These are phyloP conservation scores for Simalia tracyae DNA, from an alignment of 2,797 vertebrate genomes.

Conservation along the genomic window DNA sequence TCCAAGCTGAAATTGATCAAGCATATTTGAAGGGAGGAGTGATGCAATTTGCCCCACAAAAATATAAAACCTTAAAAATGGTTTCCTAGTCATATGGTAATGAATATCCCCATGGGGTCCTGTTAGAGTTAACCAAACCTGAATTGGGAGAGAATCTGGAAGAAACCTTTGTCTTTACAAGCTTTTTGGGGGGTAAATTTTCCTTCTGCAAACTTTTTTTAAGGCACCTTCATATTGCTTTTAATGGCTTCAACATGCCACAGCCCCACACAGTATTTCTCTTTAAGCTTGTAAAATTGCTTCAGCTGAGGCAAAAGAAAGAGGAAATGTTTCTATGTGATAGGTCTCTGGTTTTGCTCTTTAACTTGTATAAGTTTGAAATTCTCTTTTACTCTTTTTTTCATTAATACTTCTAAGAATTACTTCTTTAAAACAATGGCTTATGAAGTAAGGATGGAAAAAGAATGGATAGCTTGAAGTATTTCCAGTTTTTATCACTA, in stretches of 20 bases:
- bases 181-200: constrained; percentile 34
- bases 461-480: background rate
- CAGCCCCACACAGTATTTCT: constrained; percentile 4
- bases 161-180: constrained; percentile 9
- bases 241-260: constrained; percentile 41
- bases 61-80: constrained; percentile 15
- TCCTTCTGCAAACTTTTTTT: background rate
- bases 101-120: background rate
- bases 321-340: constrained; percentile 2
- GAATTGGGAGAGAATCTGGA: constrained; percentile 30
- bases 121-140: constrained; percentile 22
- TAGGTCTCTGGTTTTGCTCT: constrained; percentile 29
- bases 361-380: constrained; percentile 1
- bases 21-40: background rate
- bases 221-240: constrained; percentile 50
- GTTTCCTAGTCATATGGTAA: constrained; percentile 20
- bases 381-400: constrained; percentile 3
- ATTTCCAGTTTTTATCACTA: background rate
- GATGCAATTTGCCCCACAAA: background rate
- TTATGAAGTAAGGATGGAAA: background rate
- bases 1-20: background rate
- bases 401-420: constrained; percentile 27
- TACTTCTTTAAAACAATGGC: background rate
- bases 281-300: constrained; percentile 29
- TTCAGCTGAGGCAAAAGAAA: constrained; percentile 33